Percentiles rank a stretch among this genome's conserved stretches.
Conservation (phyloP, 2,797 vertebrate genomes). For the Poeciliopsis turneri region DNA sequence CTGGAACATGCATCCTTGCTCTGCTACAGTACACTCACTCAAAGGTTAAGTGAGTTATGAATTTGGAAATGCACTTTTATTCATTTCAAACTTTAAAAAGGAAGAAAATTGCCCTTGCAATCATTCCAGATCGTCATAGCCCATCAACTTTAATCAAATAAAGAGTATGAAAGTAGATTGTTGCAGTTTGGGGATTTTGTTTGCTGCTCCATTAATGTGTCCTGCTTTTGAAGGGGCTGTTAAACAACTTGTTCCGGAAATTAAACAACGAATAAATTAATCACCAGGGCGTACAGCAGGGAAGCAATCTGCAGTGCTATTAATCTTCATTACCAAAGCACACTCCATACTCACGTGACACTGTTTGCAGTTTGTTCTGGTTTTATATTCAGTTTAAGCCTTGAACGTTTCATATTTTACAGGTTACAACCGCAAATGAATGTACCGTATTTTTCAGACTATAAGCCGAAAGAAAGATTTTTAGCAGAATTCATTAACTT, state of each 20-base stretch:
- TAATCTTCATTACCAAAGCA: slow-evolving; percentile 1
- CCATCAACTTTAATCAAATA: slow-evolving; percentile 2
- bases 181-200: slow-evolving; percentile 1
- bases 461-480: too few relatives aligned
- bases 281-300: neutral
- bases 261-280: neutral
- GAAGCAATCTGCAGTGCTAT: slow-evolving; percentile 1
- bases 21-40: neutral
- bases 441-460: neutral
- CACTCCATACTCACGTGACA: neutral
- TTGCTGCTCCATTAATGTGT: neutral
- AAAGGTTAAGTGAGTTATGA: slow-evolving; percentile 42
- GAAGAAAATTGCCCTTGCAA: neutral
- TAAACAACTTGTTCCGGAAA: neutral
- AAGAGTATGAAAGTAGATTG: neutral
- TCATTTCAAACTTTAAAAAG: neutral
- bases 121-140: neutral
- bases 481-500: too few relatives aligned
- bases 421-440: neutral
- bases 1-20: slow-evolving; percentile 22
- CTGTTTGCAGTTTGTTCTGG: neutral
- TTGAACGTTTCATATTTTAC: neutral
- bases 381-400: slow-evolving; percentile 51
- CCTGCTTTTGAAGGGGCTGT: neutral
- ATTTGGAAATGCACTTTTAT: slow-evolving; percentile 10